Conservation (phyloP, 2,797 vertebrate genomes). For the Sebastes melanostomus region DNA sequence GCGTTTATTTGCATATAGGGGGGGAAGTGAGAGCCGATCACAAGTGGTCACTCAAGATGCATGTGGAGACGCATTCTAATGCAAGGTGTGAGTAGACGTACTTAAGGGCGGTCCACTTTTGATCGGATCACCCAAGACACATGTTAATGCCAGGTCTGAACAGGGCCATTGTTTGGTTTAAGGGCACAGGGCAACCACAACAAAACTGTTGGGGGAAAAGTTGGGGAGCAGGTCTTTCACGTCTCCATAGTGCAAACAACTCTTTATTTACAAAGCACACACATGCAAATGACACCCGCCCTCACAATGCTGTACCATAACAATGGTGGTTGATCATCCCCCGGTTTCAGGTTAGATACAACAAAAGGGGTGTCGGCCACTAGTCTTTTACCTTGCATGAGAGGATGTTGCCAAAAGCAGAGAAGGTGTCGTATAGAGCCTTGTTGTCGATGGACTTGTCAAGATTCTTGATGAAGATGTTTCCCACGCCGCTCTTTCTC, state of each 20-base stretch:
- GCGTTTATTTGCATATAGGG: too few species aligned
- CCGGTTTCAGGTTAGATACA: neutral
- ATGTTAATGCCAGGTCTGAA: too few species aligned
- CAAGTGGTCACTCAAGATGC: too few species aligned
- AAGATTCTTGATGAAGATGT: conserved; percentile 99
- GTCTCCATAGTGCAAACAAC: neutral
- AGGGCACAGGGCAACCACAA: neutral
- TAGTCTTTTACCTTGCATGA: conserved; percentile 92
- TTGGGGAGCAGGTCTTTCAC: neutral
- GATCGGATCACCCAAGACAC: too few species aligned
- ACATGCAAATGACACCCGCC: conserved; percentile 13
- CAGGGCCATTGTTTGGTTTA: neutral
- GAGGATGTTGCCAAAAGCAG: conserved; percentile 97
- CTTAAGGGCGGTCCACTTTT: too few species aligned
- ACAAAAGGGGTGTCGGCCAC: neutral
- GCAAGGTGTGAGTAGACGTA: too few species aligned
- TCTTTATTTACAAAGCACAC: conserved; percentile 17
- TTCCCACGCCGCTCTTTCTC: conserved; percentile 97
- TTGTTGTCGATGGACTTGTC: conserved; percentile 99
- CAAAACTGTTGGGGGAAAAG: neutral
- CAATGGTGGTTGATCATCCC: neutral
- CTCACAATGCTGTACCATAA: neutral
- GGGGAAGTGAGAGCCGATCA: too few species aligned
- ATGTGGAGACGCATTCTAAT: too few species aligned
- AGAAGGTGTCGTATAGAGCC: conserved; percentile 98